Conservation (phyloP, 2,113 vertebrate genomes). For the Excalfactoria chinensis region DNA sequence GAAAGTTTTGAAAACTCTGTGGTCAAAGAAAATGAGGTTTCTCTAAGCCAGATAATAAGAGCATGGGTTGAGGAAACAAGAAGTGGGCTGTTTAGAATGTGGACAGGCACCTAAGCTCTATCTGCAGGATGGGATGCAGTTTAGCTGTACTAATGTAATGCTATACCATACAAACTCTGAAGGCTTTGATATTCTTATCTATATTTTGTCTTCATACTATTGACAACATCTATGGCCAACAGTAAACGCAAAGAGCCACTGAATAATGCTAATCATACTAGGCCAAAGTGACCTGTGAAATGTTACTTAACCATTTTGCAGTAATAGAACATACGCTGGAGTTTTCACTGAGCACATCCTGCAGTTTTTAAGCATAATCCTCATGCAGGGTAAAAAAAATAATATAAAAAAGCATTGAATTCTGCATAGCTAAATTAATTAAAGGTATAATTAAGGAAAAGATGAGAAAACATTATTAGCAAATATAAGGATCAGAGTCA, state of each 20-base stretch:
- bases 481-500: not conserved
- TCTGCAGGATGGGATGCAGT: not conserved
- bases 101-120: not conserved
- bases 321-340: not conserved
- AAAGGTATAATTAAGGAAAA: not conserved
- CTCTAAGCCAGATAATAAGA: not conserved
- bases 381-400: fast-evolving
- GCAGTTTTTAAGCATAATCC: not conserved
- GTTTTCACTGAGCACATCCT: not conserved
- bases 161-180: not conserved
- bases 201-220: not conserved
- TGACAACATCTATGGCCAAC: not conserved
- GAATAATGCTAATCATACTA: not conserved
- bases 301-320: not conserved
- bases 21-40: not conserved
- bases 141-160: not conserved
- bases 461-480: not conserved
- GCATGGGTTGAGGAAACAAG: fast-evolving
- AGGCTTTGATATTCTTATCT: not conserved
- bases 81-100: not conserved
- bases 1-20: not conserved
- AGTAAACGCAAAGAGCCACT: not conserved
- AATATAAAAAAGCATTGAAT: not conserved
- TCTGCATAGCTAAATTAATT: not conserved
- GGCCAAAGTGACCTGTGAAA: not conserved